These are phyloP conservation scores for Anthoptus insignis DNA, from an alignment of 2,888 invertebrate genomes.

Conservation along the genomic window DNA sequence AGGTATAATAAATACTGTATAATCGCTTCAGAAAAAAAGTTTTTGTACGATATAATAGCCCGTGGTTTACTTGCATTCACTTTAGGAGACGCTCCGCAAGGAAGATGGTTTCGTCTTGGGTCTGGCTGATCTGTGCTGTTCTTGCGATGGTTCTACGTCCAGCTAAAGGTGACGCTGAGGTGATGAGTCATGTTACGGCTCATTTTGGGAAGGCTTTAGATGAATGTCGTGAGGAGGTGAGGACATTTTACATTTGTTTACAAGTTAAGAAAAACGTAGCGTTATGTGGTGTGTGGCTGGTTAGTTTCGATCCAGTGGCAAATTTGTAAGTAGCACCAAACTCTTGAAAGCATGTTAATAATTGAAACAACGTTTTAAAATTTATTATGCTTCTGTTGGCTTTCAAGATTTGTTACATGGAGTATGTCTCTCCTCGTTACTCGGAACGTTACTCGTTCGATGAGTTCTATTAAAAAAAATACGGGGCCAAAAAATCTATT, in stretches of 20 bases:
- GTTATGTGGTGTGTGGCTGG: too few relatives aligned
- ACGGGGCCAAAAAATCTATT: too few relatives aligned
- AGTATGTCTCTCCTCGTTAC: too few relatives aligned
- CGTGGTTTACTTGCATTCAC: constrained; percentile 39
- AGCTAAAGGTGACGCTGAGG: constrained; percentile 70
- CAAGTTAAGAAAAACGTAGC: neutral
- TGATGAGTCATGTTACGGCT: constrained; percentile 82
- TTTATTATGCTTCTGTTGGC: too few relatives aligned
- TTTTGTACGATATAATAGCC: constrained; percentile 53
- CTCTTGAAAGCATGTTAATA: too few relatives aligned
- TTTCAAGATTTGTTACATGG: too few relatives aligned
- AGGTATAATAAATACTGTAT: too few relatives aligned
- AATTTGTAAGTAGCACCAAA: too few relatives aligned
- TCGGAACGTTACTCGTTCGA: too few relatives aligned
- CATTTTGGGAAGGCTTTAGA: constrained; percentile 76
- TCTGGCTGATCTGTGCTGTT: constrained; percentile 45
- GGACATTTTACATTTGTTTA: constrained; percentile 1
- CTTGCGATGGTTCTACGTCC: constrained; percentile 25
- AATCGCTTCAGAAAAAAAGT: constrained; percentile 52
- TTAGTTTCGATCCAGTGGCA: too few relatives aligned
- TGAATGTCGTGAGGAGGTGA: constrained; percentile 77
- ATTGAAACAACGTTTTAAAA: too few relatives aligned
- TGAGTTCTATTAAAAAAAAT: too few relatives aligned
- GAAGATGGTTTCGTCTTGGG: constrained; percentile 44
- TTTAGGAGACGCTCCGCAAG: constrained; percentile 3